phyloP scores from a whole-genome alignment of 2,113 vertebrate genomes.

The Mesocricetus auratus region DNA sequence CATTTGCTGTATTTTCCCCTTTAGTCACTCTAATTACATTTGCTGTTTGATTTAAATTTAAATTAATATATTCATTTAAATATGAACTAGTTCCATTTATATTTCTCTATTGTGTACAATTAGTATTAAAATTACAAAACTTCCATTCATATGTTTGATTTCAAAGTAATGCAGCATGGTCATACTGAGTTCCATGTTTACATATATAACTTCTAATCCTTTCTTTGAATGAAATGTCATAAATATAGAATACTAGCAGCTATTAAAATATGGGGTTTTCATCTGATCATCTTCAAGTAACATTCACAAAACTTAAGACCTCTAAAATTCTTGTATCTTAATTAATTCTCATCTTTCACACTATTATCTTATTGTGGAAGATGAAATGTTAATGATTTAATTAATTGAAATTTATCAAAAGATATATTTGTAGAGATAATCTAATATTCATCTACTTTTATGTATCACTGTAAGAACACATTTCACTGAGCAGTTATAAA shows the following conservation, averaged over 20 bases:
- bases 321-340: slow-evolving; percentile 23
- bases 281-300: slow-evolving; percentile 44
- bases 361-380: slow-evolving; percentile 32
- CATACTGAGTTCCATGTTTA: neutral
- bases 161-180: neutral
- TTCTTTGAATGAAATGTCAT: slow-evolving; percentile 38
- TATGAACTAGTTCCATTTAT: slow-evolving; percentile 39
- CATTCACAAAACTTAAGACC: slow-evolving; percentile 50
- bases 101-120: slow-evolving; percentile 25
- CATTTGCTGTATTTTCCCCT: slow-evolving; percentile 11
- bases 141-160: slow-evolving; percentile 31
- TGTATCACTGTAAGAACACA: neutral
- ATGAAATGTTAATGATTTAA: slow-evolving; percentile 16
- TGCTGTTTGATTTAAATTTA: slow-evolving; percentile 47
- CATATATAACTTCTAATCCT: slow-evolving; percentile 6
- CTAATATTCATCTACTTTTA: slow-evolving; percentile 56
- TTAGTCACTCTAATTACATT: slow-evolving; percentile 38
- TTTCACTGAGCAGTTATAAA: slow-evolving; percentile 41
- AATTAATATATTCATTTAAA: slow-evolving; percentile 47
- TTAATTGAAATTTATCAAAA: slow-evolving; percentile 69
- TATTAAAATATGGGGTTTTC: slow-evolving; percentile 52
- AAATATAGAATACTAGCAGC: neutral
- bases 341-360: slow-evolving; percentile 32
- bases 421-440: slow-evolving; percentile 12
- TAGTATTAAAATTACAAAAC: slow-evolving; percentile 4